phyloP scores from a whole-genome alignment of 2,888 invertebrate genomes.

The Coecobrya sp. region DNA sequence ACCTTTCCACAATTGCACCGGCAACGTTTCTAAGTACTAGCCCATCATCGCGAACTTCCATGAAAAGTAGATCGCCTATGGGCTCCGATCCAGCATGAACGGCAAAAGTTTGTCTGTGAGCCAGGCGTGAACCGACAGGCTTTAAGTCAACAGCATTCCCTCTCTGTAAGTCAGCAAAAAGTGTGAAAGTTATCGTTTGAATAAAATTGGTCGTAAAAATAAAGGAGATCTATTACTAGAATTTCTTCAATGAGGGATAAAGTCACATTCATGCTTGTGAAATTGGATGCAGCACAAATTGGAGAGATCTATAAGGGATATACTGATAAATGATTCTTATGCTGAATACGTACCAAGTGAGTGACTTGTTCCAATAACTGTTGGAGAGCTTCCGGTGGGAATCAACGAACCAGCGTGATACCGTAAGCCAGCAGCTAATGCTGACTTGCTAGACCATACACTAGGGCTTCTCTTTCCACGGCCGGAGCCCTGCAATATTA shows the following conservation, averaged over 20 bases:
- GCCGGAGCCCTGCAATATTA: constrained; percentile 90
- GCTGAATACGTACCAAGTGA: constrained; percentile 92
- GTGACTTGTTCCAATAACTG: constrained; percentile 97
- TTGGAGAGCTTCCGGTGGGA: constrained; percentile 93
- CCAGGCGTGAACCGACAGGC: constrained; percentile 97
- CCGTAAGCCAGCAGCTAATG: constrained; percentile 94
- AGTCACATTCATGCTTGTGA: neutral
- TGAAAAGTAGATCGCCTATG: constrained; percentile 94
- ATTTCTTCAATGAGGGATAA: neutral
- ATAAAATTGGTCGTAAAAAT: neutral
- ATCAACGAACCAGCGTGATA: constrained; percentile 96
- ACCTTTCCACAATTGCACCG: constrained; percentile 94
- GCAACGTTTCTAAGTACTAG: constrained; percentile 94
- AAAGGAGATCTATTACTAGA: neutral
- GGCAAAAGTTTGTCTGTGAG: constrained; percentile 99
- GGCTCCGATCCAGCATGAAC: constrained; percentile 99
- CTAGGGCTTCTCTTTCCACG: constrained; percentile 94
- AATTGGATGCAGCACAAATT: neutral
- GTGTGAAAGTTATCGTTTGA: neutral
- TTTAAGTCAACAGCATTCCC: constrained; percentile 99
- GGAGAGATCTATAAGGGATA: too few species aligned
- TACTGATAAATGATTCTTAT: neutral
- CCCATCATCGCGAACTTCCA: constrained; percentile 99
- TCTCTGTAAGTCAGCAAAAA: constrained; percentile 90
- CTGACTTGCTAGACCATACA: constrained; percentile 97